These are phyloP conservation scores for Numenius phaeopus DNA, from an alignment of 2,797 vertebrate genomes.

Conservation along the genomic window DNA sequence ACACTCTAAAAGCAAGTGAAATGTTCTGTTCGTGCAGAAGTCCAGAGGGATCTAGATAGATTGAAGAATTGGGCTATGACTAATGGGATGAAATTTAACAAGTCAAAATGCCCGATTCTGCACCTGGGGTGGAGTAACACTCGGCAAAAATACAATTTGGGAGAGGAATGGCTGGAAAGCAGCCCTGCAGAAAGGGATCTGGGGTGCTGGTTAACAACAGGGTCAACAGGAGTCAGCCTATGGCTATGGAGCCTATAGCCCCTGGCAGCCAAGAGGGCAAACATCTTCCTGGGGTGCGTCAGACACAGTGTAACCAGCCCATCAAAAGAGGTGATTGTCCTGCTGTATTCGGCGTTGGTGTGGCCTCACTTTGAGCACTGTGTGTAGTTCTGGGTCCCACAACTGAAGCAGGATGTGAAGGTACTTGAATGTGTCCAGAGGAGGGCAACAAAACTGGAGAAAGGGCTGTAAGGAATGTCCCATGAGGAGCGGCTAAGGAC, in stretches of 20 bases:
- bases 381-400: not conserved
- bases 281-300: not conserved
- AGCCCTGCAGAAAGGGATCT: not conserved
- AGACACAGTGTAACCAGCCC: not conserved
- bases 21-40: not conserved
- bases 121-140: not conserved
- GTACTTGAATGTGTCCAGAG: not conserved
- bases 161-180: not conserved
- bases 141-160: too few species aligned
- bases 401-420: not conserved
- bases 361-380: not conserved
- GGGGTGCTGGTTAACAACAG: not conserved
- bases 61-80: not conserved
- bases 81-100: not conserved
- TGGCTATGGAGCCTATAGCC: not conserved
- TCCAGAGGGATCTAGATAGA: not conserved
- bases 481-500: not conserved
- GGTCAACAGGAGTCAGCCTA: not conserved
- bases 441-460: not conserved
- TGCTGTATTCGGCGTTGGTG: not conserved
- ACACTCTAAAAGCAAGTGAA: not conserved
- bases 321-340: not conserved
- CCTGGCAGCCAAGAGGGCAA: not conserved
- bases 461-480: not conserved
- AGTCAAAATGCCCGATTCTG: not conserved